Evolutionary conservation across 2,113 vertebrate genomes (phyloP), one percentile per base, ranked within the genome.

Genomic region (Pipra filicauda): DNA sequence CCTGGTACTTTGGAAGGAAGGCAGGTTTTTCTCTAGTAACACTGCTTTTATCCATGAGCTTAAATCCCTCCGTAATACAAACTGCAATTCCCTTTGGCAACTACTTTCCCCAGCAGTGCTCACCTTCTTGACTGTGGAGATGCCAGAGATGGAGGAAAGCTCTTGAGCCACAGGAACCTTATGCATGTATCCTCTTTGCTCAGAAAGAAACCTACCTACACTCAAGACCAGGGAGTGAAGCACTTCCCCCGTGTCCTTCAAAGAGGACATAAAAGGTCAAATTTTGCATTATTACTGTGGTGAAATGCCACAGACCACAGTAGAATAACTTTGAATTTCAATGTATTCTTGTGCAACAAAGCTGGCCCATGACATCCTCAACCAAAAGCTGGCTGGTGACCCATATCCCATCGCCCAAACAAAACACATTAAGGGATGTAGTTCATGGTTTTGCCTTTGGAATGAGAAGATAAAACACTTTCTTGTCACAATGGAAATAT

Each of bases 221-320:
- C 20, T 71, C 26, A 51, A 78, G 54, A 61, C 17, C 17, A 22
- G 35, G 20, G 26, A 61, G 12, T 0, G 0, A 6, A 85, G 33
- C 1, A 4, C 22, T 80, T 88, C 74, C 19, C 22, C 51, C 27
- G 30, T 52, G 27, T 67, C 59, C 20, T 74, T 28, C 5, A 3
- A 88, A 88, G 48, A 89, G 64, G 59, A 48, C 21, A 74, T 19
- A 61, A 64, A 51, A 66, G 67, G 67, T 70, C 91, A 90, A 44
- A 44, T 37, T 90, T 73, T 90, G 22, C 72, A 58, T 69, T 82
- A 43, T 75, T 71, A 26, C 33, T 35, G 62, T 77, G 71, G n/a
- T 88, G 82, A 85, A 94, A 90, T 88, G 55, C 82, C 93, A 91
- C 75, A 88, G 65, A 80, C 43, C 75, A 2, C 96, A 86, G 69